phyloP scores from a whole-genome alignment of 2,888 invertebrate genomes.

The Chrysina gloriosa region DNA sequence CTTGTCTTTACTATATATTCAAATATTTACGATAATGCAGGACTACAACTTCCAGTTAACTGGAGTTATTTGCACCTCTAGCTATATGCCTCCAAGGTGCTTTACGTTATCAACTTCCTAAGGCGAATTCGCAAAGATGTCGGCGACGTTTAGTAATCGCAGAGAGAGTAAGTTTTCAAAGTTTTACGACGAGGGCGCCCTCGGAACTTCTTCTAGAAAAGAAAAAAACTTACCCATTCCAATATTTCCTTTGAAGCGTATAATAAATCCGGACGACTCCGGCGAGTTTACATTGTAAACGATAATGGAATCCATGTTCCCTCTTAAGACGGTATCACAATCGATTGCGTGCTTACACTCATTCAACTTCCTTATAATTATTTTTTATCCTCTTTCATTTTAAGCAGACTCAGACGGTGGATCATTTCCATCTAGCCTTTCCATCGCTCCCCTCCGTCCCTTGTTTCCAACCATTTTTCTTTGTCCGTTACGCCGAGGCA shows the following conservation, averaged over 20 bases:
- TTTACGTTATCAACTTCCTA: background rate
- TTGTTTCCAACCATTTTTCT: background rate
- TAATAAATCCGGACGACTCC: constrained; percentile 34
- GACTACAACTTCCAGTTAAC: background rate
- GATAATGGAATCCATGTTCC: constrained; percentile 45
- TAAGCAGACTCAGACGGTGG: background rate
- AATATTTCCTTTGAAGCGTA: constrained; percentile 22
- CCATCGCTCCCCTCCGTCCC: background rate
- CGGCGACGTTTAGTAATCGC: background rate
- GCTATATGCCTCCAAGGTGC: background rate
- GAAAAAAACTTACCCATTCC: constrained; percentile 17
- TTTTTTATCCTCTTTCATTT: constrained; percentile 15
- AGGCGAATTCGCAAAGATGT: background rate
- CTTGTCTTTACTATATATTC: too few species aligned
- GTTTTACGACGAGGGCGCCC: background rate
- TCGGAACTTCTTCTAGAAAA: background rate
- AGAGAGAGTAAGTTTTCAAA: constrained; percentile 16
- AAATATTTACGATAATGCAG: background rate
- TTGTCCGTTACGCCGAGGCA: background rate
- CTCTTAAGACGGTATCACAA: constrained; percentile 20
- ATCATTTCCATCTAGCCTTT: too few species aligned
- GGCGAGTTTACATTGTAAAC: constrained; percentile 45
- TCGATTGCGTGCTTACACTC: constrained; percentile 25
- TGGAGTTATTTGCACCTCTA: background rate
- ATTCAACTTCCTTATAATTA: constrained; percentile 25